phyloP scores from a whole-genome alignment of 1,140 invertebrate species.

The Leucophenga varia region DNA sequence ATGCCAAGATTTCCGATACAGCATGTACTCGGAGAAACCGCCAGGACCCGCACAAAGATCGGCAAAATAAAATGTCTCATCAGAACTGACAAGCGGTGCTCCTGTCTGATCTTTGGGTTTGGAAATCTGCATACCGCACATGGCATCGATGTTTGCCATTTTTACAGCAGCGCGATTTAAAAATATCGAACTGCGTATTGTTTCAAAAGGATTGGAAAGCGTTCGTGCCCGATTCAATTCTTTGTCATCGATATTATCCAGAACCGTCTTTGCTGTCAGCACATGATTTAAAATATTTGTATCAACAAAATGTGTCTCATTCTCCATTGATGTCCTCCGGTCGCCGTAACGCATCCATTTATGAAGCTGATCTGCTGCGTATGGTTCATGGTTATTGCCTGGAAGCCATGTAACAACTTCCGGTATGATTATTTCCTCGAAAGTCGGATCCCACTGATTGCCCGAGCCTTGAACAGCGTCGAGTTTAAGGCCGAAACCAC shows the following conservation, averaged over 20 bases:
- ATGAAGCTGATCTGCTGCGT: constrained; percentile 51
- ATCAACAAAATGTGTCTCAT: constrained; percentile 78
- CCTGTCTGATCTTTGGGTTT: constrained; percentile 64
- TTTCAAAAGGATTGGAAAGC: constrained; percentile 90
- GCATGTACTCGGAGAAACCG: constrained; percentile 92
- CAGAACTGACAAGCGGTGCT: constrained; percentile 54
- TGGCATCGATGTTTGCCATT: constrained; percentile 94
- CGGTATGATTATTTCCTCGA: constrained; percentile 57
- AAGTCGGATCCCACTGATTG: constrained; percentile 64
- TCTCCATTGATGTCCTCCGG: constrained; percentile 70
- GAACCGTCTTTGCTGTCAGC: constrained; percentile 76
- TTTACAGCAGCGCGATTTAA: constrained; percentile 94
- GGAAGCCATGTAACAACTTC: constrained; percentile 20
- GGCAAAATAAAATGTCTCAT: constrained; percentile 79
- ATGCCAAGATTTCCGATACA: constrained; percentile 80
- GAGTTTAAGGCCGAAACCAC: constrained; percentile 76
- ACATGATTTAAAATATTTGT: constrained; percentile 67
- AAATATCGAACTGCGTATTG: constrained; percentile 82
- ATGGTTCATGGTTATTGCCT: constrained; percentile 48
- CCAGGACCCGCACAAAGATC: constrained; percentile 97
- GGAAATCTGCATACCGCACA: constrained; percentile 89
- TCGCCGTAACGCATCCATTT: constrained; percentile 66
- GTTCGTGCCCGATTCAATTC: constrained; percentile 79
- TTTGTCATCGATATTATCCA: constrained; percentile 75
- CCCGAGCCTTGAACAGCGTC: constrained; percentile 63